A percentile compares a stretch with the other conserved stretches of the same genome.
Evolutionary conservation across 2,888 invertebrate genomes (phyloP).

Genomic region (Diloba caeruleocephala): DNA sequence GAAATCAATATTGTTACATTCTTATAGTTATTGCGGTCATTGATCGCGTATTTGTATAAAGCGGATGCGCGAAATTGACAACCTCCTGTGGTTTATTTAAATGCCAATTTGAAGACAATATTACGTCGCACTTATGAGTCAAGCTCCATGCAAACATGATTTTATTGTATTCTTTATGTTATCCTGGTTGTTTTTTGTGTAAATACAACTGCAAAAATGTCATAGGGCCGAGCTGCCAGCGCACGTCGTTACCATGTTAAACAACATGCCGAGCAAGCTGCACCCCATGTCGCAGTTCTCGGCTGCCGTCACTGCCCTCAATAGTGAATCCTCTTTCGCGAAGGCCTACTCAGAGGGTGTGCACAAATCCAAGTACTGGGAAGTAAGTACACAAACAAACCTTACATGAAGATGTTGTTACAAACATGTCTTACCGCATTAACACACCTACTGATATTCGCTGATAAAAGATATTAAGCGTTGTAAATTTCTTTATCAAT

Average conservation of each 20-base stretch:
- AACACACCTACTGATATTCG: constrained; percentile 2
- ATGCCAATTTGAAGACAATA: too few species aligned
- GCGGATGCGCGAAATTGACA: background rate
- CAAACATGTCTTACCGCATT: background rate
- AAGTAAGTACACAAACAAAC: constrained; percentile 75
- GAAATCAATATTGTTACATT: too few species aligned
- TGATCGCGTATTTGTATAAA: background rate
- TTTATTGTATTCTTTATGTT: background rate
- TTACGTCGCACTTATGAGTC: too few species aligned
- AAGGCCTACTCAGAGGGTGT: constrained; percentile 97
- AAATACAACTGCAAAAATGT: background rate
- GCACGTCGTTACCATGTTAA: constrained; percentile 97
- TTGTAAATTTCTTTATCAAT: constrained; percentile 22
- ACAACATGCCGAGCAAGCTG: constrained; percentile 96
- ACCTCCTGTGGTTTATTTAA: background rate
- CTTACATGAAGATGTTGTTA: too few species aligned
- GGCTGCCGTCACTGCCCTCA: constrained; percentile 96
- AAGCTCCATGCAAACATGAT: too few species aligned
- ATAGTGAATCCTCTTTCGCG: constrained; percentile 97
- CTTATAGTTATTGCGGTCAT: background rate
- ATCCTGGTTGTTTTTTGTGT: background rate
- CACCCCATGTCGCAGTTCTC: constrained; percentile 99
- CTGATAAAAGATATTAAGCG: constrained; percentile 12
- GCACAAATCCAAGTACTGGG: constrained; percentile 97
- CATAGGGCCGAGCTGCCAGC: constrained; percentile 95